Evolutionary conservation across 2,797 vertebrate species (phyloP), one percentile per base, ranked within the genome.

Genomic region (Channa striata): DNA sequence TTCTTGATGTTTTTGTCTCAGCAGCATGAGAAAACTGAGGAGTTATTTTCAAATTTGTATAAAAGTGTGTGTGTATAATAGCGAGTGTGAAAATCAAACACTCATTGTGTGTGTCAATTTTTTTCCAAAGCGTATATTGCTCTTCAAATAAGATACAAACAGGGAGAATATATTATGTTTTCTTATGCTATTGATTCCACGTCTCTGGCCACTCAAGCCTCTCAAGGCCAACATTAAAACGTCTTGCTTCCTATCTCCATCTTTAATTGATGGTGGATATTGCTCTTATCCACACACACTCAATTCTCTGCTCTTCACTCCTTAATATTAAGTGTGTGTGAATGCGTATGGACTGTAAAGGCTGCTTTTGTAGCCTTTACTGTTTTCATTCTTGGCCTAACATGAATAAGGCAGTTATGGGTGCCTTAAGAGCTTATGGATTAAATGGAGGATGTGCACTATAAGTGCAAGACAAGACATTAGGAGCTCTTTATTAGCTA

Each of bases 401-500:
- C 80, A 78, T 86, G 89, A 88, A 82, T 74, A 84, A 74, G 82
- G 72, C 82, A 74, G 90, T 90, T 87, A 91, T 90, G 70, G 85
- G 74, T 13, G 83, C 90, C 80, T 87, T 92, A 91, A 92, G 91
- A 93, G 90, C 84, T 88, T 92, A 92, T 91, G 89, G 87, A 90
- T 89, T 90, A 90, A 91, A 89, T 82, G 84, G 83, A 86, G 85
- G 87, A 91, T 89, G 83, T 87, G 74, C 43, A 53, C 62, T n/a
- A 52, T 81, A 81, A 90, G 91, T 89, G 89, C 90, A 84, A 87
- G 84, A 88, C 87, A 80, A 89, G 88, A 78, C 92, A 93, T 93
- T 92, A 92, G 88, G 80, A 85, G 78, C 87, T 91, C 88, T 90
- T 93, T 92, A 92, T 89, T 90, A 90, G 90, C 84, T 86, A 85